These are phyloP conservation scores for Toxotes jaculatrix DNA, from an alignment of 2,113 vertebrate genomes.

Conservation along the genomic window DNA sequence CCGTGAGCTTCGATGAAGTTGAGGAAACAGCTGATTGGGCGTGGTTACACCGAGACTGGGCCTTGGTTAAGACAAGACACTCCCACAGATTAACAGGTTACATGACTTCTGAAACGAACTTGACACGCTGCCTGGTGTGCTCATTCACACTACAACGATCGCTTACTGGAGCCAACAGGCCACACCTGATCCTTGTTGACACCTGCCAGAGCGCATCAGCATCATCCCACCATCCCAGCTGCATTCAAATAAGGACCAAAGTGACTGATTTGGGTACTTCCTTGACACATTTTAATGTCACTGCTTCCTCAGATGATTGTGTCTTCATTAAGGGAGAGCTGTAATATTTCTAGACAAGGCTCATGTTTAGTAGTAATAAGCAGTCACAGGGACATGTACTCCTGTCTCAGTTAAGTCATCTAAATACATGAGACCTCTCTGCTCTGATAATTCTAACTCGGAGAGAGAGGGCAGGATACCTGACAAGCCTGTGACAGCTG, in stretches of 20 bases:
- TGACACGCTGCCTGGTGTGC: not conserved
- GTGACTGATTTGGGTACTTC: not conserved
- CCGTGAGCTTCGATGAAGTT: conserved; percentile 8
- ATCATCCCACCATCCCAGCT: not conserved
- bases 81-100: conserved; percentile 55
- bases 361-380: not conserved
- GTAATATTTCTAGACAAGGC: not conserved
- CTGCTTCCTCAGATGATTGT: not conserved
- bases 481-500: conserved; percentile 21
- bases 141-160: not conserved
- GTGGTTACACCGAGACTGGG: conserved; percentile 43
- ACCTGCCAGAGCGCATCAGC: conserved; percentile 5
- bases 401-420: not conserved
- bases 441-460: not conserved
- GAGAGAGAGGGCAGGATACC: not conserved
- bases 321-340: not conserved
- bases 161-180: conserved; percentile 2
- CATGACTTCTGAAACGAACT: not conserved
- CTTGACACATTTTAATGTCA: not conserved
- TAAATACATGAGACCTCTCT: not conserved
- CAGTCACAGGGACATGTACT: not conserved
- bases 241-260: not conserved
- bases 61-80: conserved; percentile 37
- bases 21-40: conserved; percentile 75
- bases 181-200: conserved; percentile 31